Percentiles rank a stretch among this genome's conserved stretches.
phyloP scores from a whole-genome alignment of 2,888 invertebrate genomes.

The Drosophila diplacantha region DNA sequence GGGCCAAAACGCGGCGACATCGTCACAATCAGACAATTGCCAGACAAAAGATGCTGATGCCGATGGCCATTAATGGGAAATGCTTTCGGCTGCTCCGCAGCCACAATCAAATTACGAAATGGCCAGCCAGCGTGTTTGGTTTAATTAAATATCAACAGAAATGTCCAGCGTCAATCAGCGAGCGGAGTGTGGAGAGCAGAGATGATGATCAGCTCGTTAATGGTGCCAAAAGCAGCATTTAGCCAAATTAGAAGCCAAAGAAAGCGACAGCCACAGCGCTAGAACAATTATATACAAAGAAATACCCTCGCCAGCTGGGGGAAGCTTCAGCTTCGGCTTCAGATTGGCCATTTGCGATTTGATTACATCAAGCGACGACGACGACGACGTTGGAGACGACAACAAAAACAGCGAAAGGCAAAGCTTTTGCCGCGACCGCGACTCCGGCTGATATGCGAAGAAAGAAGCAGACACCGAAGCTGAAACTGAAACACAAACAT shows the following conservation, averaged over 20 bases:
- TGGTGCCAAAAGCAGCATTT: slow-evolving; percentile 61
- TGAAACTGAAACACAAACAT: slow-evolving; percentile 45
- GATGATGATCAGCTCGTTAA: slow-evolving; percentile 56
- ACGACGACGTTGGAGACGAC: slow-evolving; percentile 22
- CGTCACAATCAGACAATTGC: slow-evolving; percentile 28
- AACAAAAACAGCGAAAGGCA: slow-evolving; percentile 43
- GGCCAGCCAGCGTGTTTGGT: slow-evolving; percentile 33
- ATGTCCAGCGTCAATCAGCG: slow-evolving; percentile 17
- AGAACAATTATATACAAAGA: slow-evolving; percentile 39
- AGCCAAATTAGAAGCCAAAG: slow-evolving; percentile 61
- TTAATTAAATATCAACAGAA: slow-evolving; percentile 53
- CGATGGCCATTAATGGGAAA: slow-evolving; percentile 30
- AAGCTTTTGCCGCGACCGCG: slow-evolving; percentile 22
- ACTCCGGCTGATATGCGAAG: slow-evolving; percentile 48
- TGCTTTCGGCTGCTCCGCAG: slow-evolving; percentile 20
- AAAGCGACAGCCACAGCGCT: slow-evolving; percentile 51
- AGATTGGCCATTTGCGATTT: slow-evolving; percentile 58
- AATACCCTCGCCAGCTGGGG: slow-evolving; percentile 18
- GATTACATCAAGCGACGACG: slow-evolving; percentile 61
- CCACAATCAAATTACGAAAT: slow-evolving; percentile 53
- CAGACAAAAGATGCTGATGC: slow-evolving; percentile 36
- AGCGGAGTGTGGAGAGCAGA: slow-evolving; percentile 3
- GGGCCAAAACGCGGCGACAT: slow-evolving; percentile 42
- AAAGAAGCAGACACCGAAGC: slow-evolving; percentile 35
- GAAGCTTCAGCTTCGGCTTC: slow-evolving; percentile 1